Evolutionary conservation across 2,113 vertebrate species (phyloP).

Genomic region (Pseudorectes ferrugineus): DNA sequence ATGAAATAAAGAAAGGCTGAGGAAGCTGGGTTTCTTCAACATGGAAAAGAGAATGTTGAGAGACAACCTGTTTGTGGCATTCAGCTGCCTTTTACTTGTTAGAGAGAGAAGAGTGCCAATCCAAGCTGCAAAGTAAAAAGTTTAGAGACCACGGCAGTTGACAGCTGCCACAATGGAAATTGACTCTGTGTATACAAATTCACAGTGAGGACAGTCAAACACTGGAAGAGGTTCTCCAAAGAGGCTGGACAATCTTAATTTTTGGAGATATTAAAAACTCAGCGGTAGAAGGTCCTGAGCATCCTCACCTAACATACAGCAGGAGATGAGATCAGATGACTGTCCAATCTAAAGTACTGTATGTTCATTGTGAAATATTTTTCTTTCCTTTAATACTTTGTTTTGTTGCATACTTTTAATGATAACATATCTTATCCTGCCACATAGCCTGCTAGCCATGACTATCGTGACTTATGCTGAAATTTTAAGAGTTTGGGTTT

Average conservation of each 20-base stretch:
- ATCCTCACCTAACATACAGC: neutral
- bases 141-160: neutral
- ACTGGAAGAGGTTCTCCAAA: neutral
- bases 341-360: neutral
- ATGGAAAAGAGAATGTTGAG: neutral
- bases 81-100: neutral
- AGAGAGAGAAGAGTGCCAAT: neutral
- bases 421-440: neutral
- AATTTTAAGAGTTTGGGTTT: accelerated
- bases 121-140: neutral
- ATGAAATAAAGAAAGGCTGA: neutral
- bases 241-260: neutral
- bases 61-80: neutral
- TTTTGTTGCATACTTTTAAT: neutral
- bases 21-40: neutral
- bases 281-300: neutral
- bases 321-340: neutral
- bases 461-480: accelerated
- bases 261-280: neutral
- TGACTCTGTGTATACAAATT: neutral
- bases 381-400: neutral
- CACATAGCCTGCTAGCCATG: neutral
- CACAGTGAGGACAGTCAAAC: neutral
- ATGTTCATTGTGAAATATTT: neutral
- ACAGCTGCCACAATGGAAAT: neutral